phyloP scores from a whole-genome alignment of 2,113 vertebrate species.

The Hemiscyllium ocellatum region DNA sequence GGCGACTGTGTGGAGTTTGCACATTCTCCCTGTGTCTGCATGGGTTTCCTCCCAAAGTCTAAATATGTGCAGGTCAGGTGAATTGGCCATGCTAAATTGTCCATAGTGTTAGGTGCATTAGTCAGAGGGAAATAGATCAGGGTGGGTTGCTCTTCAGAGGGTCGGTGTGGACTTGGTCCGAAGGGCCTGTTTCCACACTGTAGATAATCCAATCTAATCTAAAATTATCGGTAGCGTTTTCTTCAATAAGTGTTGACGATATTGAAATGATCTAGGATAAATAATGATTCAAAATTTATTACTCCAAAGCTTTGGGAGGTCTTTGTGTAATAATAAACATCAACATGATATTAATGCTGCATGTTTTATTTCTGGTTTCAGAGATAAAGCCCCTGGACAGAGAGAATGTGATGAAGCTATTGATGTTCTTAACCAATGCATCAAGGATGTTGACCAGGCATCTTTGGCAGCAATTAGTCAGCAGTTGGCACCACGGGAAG shows the following conservation, averaged over 20 bases:
- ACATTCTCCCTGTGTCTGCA: no score
- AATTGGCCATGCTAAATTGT: no score
- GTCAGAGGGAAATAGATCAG: no score
- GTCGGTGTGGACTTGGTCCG: no score
- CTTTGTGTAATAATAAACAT: background rate
- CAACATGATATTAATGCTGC: background rate
- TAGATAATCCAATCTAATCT: no score
- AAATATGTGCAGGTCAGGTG: no score
- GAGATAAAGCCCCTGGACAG: slow-evolving; percentile 95
- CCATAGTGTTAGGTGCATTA: no score
- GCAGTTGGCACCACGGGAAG: slow-evolving; percentile 81
- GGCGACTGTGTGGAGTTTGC: no score
- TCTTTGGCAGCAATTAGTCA: slow-evolving; percentile 92
- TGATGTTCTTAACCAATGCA: slow-evolving; percentile 79
- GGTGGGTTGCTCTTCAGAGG: no score
- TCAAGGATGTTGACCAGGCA: slow-evolving; percentile 90
- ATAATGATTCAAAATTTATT: background rate
- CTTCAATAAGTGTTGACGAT: background rate
- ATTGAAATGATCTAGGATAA: background rate
- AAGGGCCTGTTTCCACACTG: no score
- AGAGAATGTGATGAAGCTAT: slow-evolving; percentile 90
- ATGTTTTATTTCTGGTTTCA: slow-evolving; percentile 43
- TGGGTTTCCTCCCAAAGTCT: no score
- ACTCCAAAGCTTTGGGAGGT: background rate
- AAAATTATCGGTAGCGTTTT: background rate